Evolutionary conservation across 1,140 invertebrate species (phyloP), one percentile per base, ranked within the genome.

Genomic region (Pararge aegeria): DNA sequence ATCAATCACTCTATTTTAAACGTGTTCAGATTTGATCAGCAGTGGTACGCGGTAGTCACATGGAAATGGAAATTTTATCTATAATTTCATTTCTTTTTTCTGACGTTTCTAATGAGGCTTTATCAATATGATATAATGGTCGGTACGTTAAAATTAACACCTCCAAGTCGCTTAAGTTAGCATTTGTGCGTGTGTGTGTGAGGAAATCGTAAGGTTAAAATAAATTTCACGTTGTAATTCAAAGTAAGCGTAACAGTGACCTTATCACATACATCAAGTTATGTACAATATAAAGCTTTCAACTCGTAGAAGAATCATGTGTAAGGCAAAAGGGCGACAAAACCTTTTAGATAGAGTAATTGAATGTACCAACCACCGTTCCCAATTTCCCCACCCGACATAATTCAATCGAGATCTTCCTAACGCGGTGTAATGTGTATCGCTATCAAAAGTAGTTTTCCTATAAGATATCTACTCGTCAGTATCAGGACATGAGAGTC

Each of bases 341-440:
- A 66, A 66, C 73, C 73, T 74, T 79, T 78, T 70, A 79, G 65
- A 15, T 61, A 37, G 20, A 51, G 65, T 75, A 76, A 79, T 67
- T 75, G 69, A 71, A 79, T 79, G 73, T 66, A 54, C 68, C 63
- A 74, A 76, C 67, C 64, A 66, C 64, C 63, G 75, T 68, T 76
- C 9, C 29, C 29, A 30, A 30, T 30, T 30, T 30, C 29, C n/a
- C 73, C 72, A 53, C 56, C 61, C 61, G 38, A 66, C 69, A 66
- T 79, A 72, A 75, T 75, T 76, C 66, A 70, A 72, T 78, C 66
- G 68, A 51, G 59, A 66, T 46, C 54, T 66, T 70, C 61, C 44
- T 38, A 19, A 21, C 19, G 37, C 24, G 7, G 24, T 24, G 24
- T 24, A 24, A 24, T 24, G 24, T 24, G 7, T 24, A 2, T 24